Conservation (phyloP, 2,113 vertebrate species). For the Atherinomorus stipes region DNA sequence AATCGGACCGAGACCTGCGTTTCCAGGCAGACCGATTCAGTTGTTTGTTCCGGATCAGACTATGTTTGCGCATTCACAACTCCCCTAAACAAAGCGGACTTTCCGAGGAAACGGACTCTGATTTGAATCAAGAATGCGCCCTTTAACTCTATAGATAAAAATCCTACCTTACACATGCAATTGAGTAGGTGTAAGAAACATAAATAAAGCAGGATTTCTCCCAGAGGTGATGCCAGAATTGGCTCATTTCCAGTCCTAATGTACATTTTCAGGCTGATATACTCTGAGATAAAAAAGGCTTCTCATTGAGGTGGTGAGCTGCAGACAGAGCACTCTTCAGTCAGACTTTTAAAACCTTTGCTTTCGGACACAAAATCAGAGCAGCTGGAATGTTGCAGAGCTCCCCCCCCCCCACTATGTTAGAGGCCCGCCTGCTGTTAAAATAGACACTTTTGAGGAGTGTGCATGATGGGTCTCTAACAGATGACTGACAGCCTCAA, state of each 20-base stretch:
- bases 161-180: neutral
- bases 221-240: conserved; percentile 23
- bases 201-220: neutral
- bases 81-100: too few relatives aligned
- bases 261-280: conserved; percentile 7
- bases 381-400: conserved; percentile 58
- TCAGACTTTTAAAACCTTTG: conserved; percentile 61
- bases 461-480: conserved; percentile 42
- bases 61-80: too few relatives aligned
- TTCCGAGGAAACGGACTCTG: too few relatives aligned
- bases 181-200: neutral
- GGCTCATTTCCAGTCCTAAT: conserved; percentile 4
- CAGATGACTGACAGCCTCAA: conserved; percentile 62
- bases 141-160: neutral
- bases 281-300: neutral
- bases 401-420: conserved; percentile 1
- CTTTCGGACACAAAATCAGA: conserved; percentile 54
- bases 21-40: too few relatives aligned
- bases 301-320: neutral
- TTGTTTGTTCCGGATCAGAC: too few relatives aligned
- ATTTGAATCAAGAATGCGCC: too few relatives aligned
- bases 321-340: conserved; percentile 27
- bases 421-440: conserved; percentile 21
- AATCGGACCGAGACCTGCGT: too few relatives aligned
- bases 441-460: conserved; percentile 39